Percentiles rank a stretch among this genome's conserved stretches.
phyloP scores from a whole-genome alignment of 2,888 invertebrate genomes.

The Autographa pulchrina region DNA sequence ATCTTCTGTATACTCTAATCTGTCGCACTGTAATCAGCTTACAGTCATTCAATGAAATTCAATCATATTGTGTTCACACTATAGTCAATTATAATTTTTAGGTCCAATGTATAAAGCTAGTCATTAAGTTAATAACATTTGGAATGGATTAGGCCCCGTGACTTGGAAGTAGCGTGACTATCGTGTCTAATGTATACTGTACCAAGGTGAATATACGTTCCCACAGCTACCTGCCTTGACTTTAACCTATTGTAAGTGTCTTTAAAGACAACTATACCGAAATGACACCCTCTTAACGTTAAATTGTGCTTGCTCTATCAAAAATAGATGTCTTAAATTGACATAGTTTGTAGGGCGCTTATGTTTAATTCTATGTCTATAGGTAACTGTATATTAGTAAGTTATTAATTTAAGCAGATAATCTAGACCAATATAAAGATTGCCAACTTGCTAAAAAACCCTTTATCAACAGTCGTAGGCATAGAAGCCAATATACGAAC shows the following conservation, averaged over 20 bases:
- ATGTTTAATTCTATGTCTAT: no score
- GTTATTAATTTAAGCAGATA: no score
- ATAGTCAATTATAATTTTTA: slow-evolving; percentile 18
- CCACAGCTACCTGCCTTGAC: slow-evolving; percentile 1
- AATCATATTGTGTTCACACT: neutral
- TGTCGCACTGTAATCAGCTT: no score
- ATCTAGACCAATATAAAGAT: no score
- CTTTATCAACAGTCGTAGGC: neutral
- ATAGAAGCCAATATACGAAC: neutral
- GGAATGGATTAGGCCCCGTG: slow-evolving; percentile 36
- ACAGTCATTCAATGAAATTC: no score
- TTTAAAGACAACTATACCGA: no score
- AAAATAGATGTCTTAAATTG: no score
- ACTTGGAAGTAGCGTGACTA: slow-evolving; percentile 58
- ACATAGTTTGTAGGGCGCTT: no score
- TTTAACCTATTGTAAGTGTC: neutral
- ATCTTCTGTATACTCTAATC: no score
- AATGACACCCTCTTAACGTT: no score
- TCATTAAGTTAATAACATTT: slow-evolving; percentile 51
- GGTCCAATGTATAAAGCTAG: slow-evolving; percentile 20
- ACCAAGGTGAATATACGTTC: slow-evolving; percentile 50
- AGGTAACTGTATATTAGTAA: no score
- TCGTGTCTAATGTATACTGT: slow-evolving; percentile 41
- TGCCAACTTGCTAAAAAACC: neutral
- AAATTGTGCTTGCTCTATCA: no score